Evolutionary conservation across 1,140 invertebrate species (phyloP), one percentile per base, ranked within the genome.

Genomic region (Theocolax elegans): DNA sequence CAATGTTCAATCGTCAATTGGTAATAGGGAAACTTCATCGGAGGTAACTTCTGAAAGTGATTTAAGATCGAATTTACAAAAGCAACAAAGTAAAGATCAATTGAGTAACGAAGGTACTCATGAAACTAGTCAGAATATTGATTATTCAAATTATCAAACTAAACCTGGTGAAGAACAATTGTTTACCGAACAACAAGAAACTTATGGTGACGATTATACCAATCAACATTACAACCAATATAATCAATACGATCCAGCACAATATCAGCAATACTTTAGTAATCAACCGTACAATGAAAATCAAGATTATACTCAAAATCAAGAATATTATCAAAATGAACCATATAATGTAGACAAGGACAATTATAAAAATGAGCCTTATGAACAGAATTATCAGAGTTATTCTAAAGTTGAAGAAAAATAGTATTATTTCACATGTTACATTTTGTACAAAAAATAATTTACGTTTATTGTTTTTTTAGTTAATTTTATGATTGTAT

Each of bases 161-260:
- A 17, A 27, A 40, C 10, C 25, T 13, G 38, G 17, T 1, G 44
- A 64, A 51, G 69, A 69, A 9, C 44, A 62, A n/a, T n/a, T n/a
- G n/a, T n/a, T n/a, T n/a, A n/a, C 72, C 25, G 51, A 71, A 17
- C 25, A 67, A 35, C 15, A 60, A 49, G 42, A 74, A 13, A 56
- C 67, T 15, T 56, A 67, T 35, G 72, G 74, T 6, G 40, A 72
- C 8, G 75, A 79, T 13, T 75, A 75, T 67, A 29, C 66, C 6
- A 76, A 77, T 56, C 75, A 81, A 27, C 4, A 76, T 2, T 80
- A 78, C 42, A 66, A 71, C 31, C 77, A 80, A 15, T 81, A 82
- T 54, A 73, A 67, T 17, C 74, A 79, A 46, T 80, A 80, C 17
- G 77, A 80, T 71, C 51, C 74, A 9, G 68, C 74, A 0, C 64